These are phyloP conservation scores for Pogona vitticeps DNA, from an alignment of 2,113 vertebrate genomes.

Conservation along the genomic window DNA sequence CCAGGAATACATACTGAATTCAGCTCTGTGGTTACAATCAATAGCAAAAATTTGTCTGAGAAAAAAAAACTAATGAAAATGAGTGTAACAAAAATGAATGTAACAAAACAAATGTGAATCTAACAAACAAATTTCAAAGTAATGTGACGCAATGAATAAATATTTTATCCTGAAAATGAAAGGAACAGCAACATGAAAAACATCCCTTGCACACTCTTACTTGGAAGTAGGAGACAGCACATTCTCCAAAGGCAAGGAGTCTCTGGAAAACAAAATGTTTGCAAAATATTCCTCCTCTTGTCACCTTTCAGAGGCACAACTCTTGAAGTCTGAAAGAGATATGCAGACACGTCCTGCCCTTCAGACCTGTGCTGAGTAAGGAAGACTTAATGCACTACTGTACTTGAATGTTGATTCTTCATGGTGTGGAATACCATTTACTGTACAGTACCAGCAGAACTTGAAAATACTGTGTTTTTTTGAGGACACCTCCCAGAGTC, in stretches of 20 bases:
- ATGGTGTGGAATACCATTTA: background rate
- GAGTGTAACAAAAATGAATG: too few species aligned
- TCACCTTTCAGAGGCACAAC: background rate
- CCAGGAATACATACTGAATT: background rate
- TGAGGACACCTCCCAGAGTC: too few species aligned
- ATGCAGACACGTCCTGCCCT: background rate
- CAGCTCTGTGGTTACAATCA: background rate
- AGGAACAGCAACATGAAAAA: background rate
- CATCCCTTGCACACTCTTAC: background rate
- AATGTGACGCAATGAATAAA: background rate
- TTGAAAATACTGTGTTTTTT: too few species aligned
- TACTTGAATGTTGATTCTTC: background rate
- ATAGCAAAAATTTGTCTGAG: background rate
- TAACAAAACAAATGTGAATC: background rate
- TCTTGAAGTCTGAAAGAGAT: background rate
- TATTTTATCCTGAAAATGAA: background rate
- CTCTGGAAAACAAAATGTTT: background rate
- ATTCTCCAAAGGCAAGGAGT: background rate
- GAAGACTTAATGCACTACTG: background rate
- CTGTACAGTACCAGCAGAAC: background rate
- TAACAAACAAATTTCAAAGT: background rate
- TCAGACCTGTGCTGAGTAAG: background rate
- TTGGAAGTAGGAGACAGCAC: background rate
- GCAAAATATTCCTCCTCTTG: background rate
- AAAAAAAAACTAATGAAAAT: background rate